Evolutionary conservation across 2,113 vertebrate species (phyloP).

Genomic region (Myotis lucifugus): DNA sequence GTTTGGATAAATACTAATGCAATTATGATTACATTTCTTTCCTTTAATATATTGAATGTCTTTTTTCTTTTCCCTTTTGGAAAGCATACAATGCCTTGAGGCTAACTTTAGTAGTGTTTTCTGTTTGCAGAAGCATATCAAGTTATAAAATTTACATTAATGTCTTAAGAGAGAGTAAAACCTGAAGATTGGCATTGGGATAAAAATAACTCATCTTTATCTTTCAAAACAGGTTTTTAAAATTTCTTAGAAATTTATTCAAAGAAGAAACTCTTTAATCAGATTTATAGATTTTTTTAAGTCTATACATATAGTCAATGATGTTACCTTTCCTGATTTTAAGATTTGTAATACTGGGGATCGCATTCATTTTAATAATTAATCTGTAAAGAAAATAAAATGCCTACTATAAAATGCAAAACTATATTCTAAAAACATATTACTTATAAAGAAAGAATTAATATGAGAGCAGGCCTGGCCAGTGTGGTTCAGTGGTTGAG

Average conservation of each 20-base stretch:
- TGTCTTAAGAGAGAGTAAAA: background rate
- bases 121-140: background rate
- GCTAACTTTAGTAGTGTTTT: background rate
- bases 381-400: background rate
- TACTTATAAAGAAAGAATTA: background rate
- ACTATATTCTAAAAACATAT: background rate
- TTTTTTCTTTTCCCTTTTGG: background rate
- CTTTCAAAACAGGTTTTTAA: background rate
- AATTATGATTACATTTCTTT: background rate
- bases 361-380: background rate
- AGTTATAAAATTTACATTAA: background rate
- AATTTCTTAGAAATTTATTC: background rate
- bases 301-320: background rate
- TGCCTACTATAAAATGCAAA: constrained; percentile 2
- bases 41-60: background rate
- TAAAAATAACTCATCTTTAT: background rate
- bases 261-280: background rate
- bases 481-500: too few relatives aligned
- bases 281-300: background rate
- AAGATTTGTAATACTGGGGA: background rate
- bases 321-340: background rate
- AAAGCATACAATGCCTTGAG: background rate
- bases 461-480: background rate
- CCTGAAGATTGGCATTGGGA: background rate
- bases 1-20: background rate